Percentiles rank a stretch among this genome's conserved stretches.
Evolutionary conservation across 2,113 vertebrate genomes (phyloP).

Genomic region (Pluvianellus socialis): DNA sequence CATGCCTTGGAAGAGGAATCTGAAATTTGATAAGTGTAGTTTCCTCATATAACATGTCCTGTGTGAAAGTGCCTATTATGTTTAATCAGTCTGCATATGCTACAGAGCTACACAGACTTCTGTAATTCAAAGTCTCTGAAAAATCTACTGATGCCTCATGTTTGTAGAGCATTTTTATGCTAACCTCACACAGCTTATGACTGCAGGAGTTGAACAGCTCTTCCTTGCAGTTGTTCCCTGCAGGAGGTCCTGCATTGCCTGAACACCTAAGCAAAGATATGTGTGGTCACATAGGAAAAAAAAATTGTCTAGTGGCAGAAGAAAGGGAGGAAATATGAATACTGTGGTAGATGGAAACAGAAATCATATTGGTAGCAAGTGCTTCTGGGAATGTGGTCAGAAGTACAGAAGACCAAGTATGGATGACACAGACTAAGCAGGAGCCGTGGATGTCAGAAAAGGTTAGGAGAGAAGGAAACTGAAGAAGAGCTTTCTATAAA

Average conservation of each 20-base stretch:
- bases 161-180: background rate
- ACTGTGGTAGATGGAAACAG: background rate
- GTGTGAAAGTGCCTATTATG: background rate
- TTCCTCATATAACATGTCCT: background rate
- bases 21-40: background rate
- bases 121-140: background rate
- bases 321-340: background rate
- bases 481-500: background rate
- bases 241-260: background rate
- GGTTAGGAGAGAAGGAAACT: background rate
- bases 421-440: background rate
- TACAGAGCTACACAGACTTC: background rate
- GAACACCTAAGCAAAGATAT: background rate
- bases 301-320: background rate
- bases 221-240: background rate
- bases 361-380: background rate
- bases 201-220: background rate
- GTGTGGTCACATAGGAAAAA: background rate
- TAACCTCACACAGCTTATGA: background rate
- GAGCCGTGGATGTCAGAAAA: background rate
- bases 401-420: background rate
- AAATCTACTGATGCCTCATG: background rate
- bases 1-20: background rate
- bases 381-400: background rate
- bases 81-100: background rate